Conservation (phyloP, 92 coral and sea anemone species). For the Micromussa lordhowensis region DNA sequence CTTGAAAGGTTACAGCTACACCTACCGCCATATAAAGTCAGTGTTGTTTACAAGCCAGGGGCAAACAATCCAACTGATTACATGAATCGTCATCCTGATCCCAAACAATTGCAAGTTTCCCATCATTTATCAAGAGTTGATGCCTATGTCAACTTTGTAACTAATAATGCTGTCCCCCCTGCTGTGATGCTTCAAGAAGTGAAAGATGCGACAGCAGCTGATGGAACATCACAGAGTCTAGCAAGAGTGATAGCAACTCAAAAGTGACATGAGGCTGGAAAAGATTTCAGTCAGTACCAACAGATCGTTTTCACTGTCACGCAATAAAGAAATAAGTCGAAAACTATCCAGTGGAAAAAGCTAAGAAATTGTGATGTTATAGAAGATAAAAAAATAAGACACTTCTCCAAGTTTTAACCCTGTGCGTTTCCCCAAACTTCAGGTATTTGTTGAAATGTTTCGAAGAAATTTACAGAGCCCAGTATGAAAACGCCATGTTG, state of each 20-base stretch:
- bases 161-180: slow-evolving; percentile 47
- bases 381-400: too few relatives aligned
- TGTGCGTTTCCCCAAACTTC: too few relatives aligned
- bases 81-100: slow-evolving; percentile 56
- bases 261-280: background rate
- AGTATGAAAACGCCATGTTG: too few relatives aligned
- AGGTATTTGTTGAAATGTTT: too few relatives aligned
- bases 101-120: slow-evolving; percentile 18
- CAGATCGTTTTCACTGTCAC: slow-evolving; percentile 59
- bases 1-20: slow-evolving; percentile 32
- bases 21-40: slow-evolving; percentile 30
- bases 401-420: too few relatives aligned
- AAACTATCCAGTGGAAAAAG: too few relatives aligned
- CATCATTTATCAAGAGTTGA: slow-evolving; percentile 9
- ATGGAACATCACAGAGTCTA: slow-evolving; percentile 28
- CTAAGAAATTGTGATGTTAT: too few relatives aligned
- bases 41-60: slow-evolving; percentile 36
- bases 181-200: slow-evolving; percentile 70
- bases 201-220: slow-evolving; percentile 52
- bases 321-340: too few relatives aligned
- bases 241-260: too few relatives aligned
- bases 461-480: too few relatives aligned
- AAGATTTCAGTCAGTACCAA: slow-evolving; percentile 20
- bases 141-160: too few relatives aligned
- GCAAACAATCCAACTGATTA: too few relatives aligned